phyloP scores from a whole-genome alignment of 2,113 vertebrate species.

The Eudyptes chrysolophus region DNA sequence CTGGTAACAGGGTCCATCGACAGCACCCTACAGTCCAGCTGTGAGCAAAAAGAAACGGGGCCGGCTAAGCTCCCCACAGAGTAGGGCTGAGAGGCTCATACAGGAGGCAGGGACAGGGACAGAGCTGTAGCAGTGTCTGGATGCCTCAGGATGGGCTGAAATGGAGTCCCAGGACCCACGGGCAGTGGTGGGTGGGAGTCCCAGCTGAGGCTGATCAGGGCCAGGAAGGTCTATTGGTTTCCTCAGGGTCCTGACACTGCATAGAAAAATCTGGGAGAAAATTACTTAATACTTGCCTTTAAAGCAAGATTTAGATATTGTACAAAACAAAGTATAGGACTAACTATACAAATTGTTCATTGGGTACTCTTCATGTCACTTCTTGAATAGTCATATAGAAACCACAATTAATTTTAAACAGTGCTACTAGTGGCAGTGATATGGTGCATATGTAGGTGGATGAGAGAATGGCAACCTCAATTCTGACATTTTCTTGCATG shows the following conservation, averaged over 20 bases:
- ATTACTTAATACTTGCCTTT: background rate
- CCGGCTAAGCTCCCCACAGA: background rate
- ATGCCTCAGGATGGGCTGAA: background rate
- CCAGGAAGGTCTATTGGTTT: background rate
- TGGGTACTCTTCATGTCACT: background rate
- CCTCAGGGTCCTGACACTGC: background rate
- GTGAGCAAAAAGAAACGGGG: background rate
- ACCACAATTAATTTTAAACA: background rate
- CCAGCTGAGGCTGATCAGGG: background rate
- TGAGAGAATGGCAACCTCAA: background rate
- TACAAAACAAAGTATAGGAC: background rate
- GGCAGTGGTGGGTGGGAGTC: background rate
- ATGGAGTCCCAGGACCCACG: background rate
- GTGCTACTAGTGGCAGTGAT: accelerated
- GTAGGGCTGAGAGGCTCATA: accelerated
- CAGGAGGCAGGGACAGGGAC: background rate
- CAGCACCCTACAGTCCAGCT: background rate
- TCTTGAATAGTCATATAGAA: background rate
- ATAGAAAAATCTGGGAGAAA: background rate
- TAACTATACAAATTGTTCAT: background rate
- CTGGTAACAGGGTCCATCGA: background rate
- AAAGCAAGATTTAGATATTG: background rate
- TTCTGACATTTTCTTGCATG: background rate
- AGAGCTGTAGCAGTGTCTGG: background rate
- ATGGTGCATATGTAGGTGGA: background rate